phyloP scores from a whole-genome alignment of 2,113 vertebrate genomes.

The cattle (Bos taurus) region ARS-UCD2.0 NC_037331.1:29332001-29332500 shows the following conservation, averaged over 20 bases:
- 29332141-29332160: neutral
- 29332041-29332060: neutral
- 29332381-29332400: neutral
- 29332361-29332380: neutral
- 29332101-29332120: neutral
- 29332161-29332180: neutral
- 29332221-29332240: neutral
- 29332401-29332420: neutral
- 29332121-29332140: neutral
- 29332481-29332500: neutral
- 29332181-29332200: neutral
- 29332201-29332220: fast-evolving
- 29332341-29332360: neutral
- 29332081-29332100: neutral
- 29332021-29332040: neutral
- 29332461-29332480: neutral
- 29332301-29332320: neutral
- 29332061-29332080: neutral
- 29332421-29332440: neutral
- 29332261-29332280: neutral
- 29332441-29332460: neutral
- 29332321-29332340: neutral
- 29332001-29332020: neutral
- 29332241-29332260: neutral
- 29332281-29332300: neutral